Conservation (phyloP, 2,797 vertebrate species). For the Orientallactaga sibirica region DNA sequence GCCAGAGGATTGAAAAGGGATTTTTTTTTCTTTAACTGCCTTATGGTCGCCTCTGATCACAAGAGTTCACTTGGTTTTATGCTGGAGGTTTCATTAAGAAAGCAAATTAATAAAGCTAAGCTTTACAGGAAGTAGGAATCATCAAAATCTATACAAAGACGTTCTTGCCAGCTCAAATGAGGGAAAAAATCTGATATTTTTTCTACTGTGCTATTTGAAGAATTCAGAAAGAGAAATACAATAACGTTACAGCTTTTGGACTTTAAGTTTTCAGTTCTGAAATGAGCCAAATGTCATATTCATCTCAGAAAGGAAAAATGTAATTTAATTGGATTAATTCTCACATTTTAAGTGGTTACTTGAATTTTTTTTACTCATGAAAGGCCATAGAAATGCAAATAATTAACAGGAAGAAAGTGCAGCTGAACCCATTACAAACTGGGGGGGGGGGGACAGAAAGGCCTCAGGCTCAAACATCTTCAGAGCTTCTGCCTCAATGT, state of each 20-base stretch:
- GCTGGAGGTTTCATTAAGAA: constrained; percentile 11
- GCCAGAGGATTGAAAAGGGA: background rate
- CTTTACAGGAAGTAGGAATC: constrained; percentile 31
- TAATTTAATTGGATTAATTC: constrained; percentile 57
- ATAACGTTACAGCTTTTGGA: background rate
- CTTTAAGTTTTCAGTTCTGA: constrained; percentile 50
- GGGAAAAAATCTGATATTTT: constrained; percentile 13
- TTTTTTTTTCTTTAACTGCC: constrained; percentile 38
- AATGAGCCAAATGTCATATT: constrained; percentile 52
- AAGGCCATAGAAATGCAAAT: constrained; percentile 68
- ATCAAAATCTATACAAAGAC: constrained; percentile 40
- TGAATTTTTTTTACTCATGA: constrained; percentile 54
- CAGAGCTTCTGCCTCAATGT: background rate
- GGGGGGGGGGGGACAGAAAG: background rate
- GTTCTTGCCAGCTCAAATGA: constrained; percentile 49
- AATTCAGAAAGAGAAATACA: constrained; percentile 21
- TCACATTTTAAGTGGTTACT: constrained; percentile 4
- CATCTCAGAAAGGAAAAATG: constrained; percentile 8
- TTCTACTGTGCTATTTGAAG: background rate
- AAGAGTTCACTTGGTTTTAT: constrained; percentile 6
- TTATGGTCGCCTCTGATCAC: background rate
- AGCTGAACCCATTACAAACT: background rate
- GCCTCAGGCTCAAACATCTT: background rate
- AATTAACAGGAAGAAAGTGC: constrained; percentile 34
- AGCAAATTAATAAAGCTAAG: constrained; percentile 5